Percentiles rank a stretch among this genome's conserved stretches.
phyloP scores from a whole-genome alignment of 2,113 vertebrate species.

The Regulus satrapa region DNA sequence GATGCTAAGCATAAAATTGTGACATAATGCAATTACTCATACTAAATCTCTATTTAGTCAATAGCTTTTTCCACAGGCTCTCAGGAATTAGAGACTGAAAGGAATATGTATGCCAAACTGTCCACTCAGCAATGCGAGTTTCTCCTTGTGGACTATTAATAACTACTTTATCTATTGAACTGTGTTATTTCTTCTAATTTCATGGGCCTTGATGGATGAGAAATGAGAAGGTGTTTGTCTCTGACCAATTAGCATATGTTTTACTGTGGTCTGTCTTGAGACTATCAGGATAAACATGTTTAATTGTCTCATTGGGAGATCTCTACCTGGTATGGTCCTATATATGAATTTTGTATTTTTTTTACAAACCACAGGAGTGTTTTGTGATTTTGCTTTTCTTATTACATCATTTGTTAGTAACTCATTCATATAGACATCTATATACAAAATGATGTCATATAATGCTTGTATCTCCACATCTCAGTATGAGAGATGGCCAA shows the following conservation, averaged over 20 bases:
- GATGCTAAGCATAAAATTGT: constrained; percentile 8
- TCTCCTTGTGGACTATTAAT: background rate
- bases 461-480: background rate
- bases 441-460: background rate
- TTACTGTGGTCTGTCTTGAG: background rate
- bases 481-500: background rate
- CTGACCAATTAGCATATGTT: background rate
- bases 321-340: background rate
- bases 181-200: background rate
- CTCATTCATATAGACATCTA: background rate
- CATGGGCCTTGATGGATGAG: background rate
- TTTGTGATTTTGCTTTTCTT: background rate
- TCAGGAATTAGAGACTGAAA: background rate
- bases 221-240: background rate
- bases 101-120: background rate
- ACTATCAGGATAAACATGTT: background rate
- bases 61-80: background rate
- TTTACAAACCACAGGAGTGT: background rate
- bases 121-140: background rate
- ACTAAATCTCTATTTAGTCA: constrained; percentile 5
- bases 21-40: constrained; percentile 21
- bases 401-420: background rate
- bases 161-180: background rate
- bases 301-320: background rate
- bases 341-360: background rate